Base-by-base conservation (phyloP, 2,888 invertebrate species). In the Drosophila mettleri region DNA sequence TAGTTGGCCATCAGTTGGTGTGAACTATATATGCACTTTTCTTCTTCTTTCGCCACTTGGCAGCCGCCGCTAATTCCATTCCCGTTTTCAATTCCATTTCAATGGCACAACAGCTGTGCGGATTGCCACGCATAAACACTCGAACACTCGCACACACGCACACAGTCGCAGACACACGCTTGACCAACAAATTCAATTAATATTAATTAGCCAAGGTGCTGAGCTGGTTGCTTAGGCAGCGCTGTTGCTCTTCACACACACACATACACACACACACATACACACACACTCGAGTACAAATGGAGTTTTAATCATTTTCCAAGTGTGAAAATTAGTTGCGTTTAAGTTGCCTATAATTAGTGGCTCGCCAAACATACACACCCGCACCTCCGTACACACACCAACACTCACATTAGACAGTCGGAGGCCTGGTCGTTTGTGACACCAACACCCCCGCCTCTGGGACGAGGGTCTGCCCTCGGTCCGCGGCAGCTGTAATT, bases 301-400 rank as follows among this genome's bases (percentile, higher is more conserved):
- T 92, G 91, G 88, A 79, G 90, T 92, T 92, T 92, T 92, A 92
- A 91, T 92, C 86, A 91, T 90, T 90, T 86, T 82, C 84, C 82
- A 87, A 89, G 88, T 88, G 88, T 86, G 87, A 88, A 85, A 86
- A 88, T 86, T 89, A 86, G 89, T 78, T 87, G 89, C 83, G 86
- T 89, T 84, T 89, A 84, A 87, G 83, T 82, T 84, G 86, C 65
- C 89, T 81, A 89, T 84, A 84, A 84, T 84, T 84, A 84, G 89
- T 89, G 61, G 73, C 61, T 54, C 51, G 67, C 46, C 53, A 60
- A 36, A 61, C 33, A 61, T 22, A 41, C 58, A 64, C 43, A 29
- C 43, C 9, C 43, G 12, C 14, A 22, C 54, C 62, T 34, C 51
- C 45, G 27, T 31, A 39, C 49, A 43, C 67, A 54, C 33, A 33